Evolutionary conservation across 2,888 invertebrate species (phyloP), one percentile per base, ranked within the genome.

Genomic region (Geophilus truncorum): DNA sequence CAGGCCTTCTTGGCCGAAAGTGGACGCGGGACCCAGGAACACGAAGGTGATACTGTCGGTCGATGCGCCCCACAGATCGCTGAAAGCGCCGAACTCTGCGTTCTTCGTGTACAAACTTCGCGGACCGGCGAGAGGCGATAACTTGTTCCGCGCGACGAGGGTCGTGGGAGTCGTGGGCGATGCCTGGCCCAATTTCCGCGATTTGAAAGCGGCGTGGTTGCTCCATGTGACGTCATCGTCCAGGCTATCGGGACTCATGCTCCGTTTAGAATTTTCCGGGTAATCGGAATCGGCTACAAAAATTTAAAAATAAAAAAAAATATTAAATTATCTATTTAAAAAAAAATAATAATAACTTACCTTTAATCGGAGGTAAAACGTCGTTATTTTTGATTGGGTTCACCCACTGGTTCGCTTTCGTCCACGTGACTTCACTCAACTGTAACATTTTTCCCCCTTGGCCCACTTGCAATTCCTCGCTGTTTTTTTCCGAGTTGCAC

Each of bases 11-110:
- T 45, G 78, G 25, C 40, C 40, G 10, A 78, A 45, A 15, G 12
- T 45, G 28, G 70, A 70, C 12, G 25, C 70, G n/a, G 80, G 80
- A 3, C 80, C 80, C 25, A 80, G 34, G 34, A 80, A 80, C 18
- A 80, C 80, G 23, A 80, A 80, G n/a, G 80, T 80, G 28, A 80
- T 80, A 75, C 80, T 80, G 36, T 80, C 80, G 9, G 34, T 80
- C n/a, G 80, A 80, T 3, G 80, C 76, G 21, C 36, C 80, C 80
- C 80, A 80, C n/a, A 40, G 23, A 23, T 76, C 76, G 12, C 75
- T 40, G 9, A 78, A 78, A 12, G 40, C 51, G n/a, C 57, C 57
- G 2, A 78, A 40, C 21, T 78, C 78, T 15, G 51, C 9, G 12
- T 45, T 45, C 18, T 28, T 45, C 12, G 9, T 9, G 12, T 40